phyloP scores from a whole-genome alignment of 2,888 invertebrate genomes.

The Geotrupes spiniger region DNA sequence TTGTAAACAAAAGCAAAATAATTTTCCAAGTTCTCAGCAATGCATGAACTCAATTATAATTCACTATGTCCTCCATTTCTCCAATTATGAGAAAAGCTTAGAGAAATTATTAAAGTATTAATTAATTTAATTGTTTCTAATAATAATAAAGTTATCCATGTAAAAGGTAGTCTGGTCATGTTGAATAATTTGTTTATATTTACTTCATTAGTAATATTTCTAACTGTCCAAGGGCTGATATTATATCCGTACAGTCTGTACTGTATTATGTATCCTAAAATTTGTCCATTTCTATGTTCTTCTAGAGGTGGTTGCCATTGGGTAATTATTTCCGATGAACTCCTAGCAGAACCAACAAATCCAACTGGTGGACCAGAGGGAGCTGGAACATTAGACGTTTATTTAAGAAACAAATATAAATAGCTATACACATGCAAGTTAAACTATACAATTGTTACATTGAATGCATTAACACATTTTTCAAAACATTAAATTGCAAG shows the following conservation, averaged over 20 bases:
- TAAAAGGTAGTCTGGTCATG: no score
- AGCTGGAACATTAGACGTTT: slow-evolving; percentile 56
- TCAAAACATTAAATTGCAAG: neutral
- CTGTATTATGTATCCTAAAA: slow-evolving; percentile 88
- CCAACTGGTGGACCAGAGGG: slow-evolving; percentile 95
- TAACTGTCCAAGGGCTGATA: slow-evolving; percentile 86
- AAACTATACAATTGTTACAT: no score
- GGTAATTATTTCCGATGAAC: slow-evolving; percentile 92
- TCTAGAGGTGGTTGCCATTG: slow-evolving; percentile 96
- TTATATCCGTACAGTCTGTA: slow-evolving; percentile 91
- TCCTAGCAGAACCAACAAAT: slow-evolving; percentile 91
- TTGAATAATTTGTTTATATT: no score
- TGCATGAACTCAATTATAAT: no score
- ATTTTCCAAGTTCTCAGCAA: no score
- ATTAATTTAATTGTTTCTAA: no score
- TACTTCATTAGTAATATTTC: slow-evolving; percentile 86
- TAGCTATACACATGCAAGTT: slow-evolving; percentile 1
- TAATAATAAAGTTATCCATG: no score
- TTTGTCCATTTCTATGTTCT: slow-evolving; percentile 92
- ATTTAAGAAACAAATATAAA: neutral
- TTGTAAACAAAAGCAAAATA: no score
- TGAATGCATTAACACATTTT: no score
- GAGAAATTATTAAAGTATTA: slow-evolving; percentile 2
- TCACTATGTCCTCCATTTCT: no score
- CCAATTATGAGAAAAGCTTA: no score